Evolutionary conservation across 2,113 vertebrate species (phyloP).

Genomic region (Progne subis): DNA sequence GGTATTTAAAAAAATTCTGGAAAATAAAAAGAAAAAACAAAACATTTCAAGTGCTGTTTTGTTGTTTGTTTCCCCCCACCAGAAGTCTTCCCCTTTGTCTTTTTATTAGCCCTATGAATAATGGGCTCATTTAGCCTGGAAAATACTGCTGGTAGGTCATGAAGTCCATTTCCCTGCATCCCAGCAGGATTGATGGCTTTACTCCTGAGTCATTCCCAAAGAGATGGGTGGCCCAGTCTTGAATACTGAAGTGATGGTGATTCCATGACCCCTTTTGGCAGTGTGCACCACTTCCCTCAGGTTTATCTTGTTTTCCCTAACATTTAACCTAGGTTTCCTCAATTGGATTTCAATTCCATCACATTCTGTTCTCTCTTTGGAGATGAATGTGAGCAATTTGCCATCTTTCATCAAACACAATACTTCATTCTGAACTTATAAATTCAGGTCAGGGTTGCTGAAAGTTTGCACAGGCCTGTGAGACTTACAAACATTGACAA

Average conservation of each 20-base stretch:
- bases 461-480: neutral
- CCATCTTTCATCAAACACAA: neutral
- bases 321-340: neutral
- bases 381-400: neutral
- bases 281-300: neutral
- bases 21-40: neutral
- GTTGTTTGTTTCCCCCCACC: neutral
- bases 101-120: conserved; percentile 60
- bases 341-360: neutral
- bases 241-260: neutral
- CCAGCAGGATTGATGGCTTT: conserved; percentile 46
- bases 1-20: neutral
- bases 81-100: neutral
- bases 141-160: conserved; percentile 21
- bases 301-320: conserved; percentile 9
- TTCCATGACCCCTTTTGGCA: conserved; percentile 41
- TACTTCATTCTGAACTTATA: neutral
- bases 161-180: conserved; percentile 11
- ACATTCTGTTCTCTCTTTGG: neutral
- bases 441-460: neutral
- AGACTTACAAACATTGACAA: neutral
- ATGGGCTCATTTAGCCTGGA: conserved; percentile 43
- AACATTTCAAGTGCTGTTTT: neutral
- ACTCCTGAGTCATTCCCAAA: conserved; percentile 10
- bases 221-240: conserved; percentile 47